Evolutionary conservation across 1,140 invertebrate genomes (phyloP), one percentile per base, ranked within the genome.

Genomic region (Ectropis grisescens): DNA sequence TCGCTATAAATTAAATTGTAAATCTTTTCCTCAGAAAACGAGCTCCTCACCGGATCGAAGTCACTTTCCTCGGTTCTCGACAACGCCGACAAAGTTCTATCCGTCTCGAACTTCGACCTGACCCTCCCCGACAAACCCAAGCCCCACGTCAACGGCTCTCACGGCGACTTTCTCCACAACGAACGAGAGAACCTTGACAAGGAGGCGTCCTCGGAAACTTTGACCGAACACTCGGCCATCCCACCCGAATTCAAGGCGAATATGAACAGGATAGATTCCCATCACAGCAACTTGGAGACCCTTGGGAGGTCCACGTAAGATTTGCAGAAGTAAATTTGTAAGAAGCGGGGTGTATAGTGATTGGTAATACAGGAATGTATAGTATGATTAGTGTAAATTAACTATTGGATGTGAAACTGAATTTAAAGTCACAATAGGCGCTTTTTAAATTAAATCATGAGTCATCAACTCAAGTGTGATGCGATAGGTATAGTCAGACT

Each of bases 261-360:
- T 27, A 82, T 83, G 45, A 83, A 82, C 22, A 61, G 79, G 30
- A 82, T 83, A 23, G 79, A 82, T 32, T 82, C 78, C 0, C 79
- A 83, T 37, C 82, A 82, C 37, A 68, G 64, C 31, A 82, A 68
- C 40, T 49, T 83, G 11, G 79, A 83, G 11, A 30, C 49, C 0
- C 35, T 83, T 6, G 71, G 45, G 2, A 49, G 51, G 9, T 39
- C 49, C 13, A 56, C 53, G 14, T 29, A 38, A 9, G 51, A 54
- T 12, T 22, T 41, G 15, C 37, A 40, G n/a, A n/a, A n/a, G n/a
- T n/a, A n/a, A n/a, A n/a, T n/a, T n/a, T n/a, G n/a, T 38, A 52
- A 46, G 37, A 34, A 41, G 12, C 2, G 13, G 9, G n/a, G n/a
- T n/a, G n/a, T n/a, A n/a, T n/a, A n/a, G n/a, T n/a, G n/a, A n/a